phyloP scores from a whole-genome alignment of 2,113 vertebrate genomes.

The Cottus gobio region DNA sequence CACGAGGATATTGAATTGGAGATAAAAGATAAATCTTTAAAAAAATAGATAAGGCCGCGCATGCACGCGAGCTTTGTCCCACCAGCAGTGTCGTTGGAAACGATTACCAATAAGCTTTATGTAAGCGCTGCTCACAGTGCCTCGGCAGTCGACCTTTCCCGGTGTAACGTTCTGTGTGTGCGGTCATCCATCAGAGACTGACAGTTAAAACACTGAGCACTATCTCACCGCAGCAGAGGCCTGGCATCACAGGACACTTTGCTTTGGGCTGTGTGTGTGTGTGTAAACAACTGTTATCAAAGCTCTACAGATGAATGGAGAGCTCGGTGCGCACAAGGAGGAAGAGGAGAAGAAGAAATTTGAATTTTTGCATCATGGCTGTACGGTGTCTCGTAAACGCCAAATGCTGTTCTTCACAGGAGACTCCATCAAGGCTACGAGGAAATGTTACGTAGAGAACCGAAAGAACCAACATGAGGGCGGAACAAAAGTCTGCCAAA shows the following conservation, averaged over 20 bases:
- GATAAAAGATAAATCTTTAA: too few relatives aligned
- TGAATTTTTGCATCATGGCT: neutral
- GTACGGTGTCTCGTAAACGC: neutral
- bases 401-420: neutral
- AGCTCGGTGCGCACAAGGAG: too few relatives aligned
- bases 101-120: neutral
- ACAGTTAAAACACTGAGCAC: neutral
- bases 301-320: neutral
- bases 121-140: neutral
- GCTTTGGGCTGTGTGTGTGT: constrained; percentile 15
- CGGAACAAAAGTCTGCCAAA: neutral
- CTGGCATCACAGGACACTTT: constrained; percentile 19
- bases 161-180: neutral
- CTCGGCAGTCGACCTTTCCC: constrained; percentile 21
- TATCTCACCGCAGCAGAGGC: constrained; percentile 48
- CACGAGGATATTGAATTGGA: too few relatives aligned
- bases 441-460: neutral
- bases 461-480: too few relatives aligned
- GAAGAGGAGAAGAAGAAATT: neutral
- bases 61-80: too few relatives aligned
- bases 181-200: constrained; percentile 24
- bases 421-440: neutral
- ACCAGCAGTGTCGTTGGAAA: neutral
- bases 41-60: too few relatives aligned
- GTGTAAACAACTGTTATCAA: constrained; percentile 25